Conservation (phyloP, 2,797 vertebrate genomes). For the Morelia viridis region DNA sequence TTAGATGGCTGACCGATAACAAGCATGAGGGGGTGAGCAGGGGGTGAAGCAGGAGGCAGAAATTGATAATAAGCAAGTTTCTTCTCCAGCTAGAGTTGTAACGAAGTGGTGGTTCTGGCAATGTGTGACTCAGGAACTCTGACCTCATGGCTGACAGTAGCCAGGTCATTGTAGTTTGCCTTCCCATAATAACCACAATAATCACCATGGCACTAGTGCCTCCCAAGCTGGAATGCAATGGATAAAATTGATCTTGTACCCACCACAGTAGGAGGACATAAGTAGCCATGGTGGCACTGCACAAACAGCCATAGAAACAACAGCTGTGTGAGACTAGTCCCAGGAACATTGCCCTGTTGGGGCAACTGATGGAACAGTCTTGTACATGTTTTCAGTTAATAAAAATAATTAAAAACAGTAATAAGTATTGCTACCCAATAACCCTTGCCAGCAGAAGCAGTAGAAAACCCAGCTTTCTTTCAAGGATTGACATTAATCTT, state of each 20-base stretch:
- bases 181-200: background rate
- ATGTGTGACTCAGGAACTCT: background rate
- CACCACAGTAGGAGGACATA: background rate
- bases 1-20: background rate
- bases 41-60: background rate
- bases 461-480: too few species aligned
- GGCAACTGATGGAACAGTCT: background rate
- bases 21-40: background rate
- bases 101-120: background rate
- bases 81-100: background rate
- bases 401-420: background rate
- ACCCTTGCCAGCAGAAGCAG: too few species aligned
- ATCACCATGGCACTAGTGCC: background rate
- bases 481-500: too few species aligned
- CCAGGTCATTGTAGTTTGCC: background rate
- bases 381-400: background rate
- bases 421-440: too few species aligned
- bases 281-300: background rate
- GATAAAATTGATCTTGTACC: background rate
- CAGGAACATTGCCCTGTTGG: background rate
- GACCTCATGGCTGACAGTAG: background rate
- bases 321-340: background rate
- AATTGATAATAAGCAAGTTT: background rate
- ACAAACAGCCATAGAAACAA: background rate
- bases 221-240: background rate